These are phyloP conservation scores for Alligator sinensis DNA, from an alignment of 2,113 vertebrate species.

Conservation along the genomic window DNA sequence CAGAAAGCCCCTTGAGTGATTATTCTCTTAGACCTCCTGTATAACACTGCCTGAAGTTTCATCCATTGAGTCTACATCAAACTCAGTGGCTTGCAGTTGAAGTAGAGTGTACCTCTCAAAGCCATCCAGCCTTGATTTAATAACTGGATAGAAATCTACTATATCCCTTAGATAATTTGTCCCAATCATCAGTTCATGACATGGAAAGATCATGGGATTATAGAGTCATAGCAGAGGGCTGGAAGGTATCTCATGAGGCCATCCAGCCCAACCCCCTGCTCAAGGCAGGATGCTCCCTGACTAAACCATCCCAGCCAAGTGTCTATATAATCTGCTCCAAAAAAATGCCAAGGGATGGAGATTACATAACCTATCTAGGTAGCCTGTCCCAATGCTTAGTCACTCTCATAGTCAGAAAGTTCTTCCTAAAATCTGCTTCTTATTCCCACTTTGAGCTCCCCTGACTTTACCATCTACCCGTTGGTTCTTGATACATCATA, in stretches of 20 bases:
- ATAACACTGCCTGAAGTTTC: not conserved
- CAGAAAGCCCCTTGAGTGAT: not conserved
- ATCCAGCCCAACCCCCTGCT: too few relatives aligned
- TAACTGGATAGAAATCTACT: not conserved
- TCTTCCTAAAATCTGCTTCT: not conserved
- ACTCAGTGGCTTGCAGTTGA: not conserved
- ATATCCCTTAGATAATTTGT: not conserved
- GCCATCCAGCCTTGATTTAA: not conserved
- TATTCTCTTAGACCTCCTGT: accelerated
- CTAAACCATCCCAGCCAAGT: too few relatives aligned
- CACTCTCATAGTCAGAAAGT: too few relatives aligned
- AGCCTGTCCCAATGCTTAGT: too few relatives aligned
- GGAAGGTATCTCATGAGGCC: too few relatives aligned
- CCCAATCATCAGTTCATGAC: not conserved
- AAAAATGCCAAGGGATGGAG: too few relatives aligned
- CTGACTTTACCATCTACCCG: not conserved
- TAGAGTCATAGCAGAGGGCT: too few relatives aligned
- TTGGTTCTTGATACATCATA: not conserved
- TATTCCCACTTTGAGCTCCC: not conserved
- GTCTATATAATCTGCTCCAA: too few relatives aligned
- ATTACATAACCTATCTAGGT: too few relatives aligned
- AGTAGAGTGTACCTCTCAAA: not conserved
- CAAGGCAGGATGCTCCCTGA: not conserved
- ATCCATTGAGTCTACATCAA: not conserved
- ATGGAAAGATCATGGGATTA: too few relatives aligned